phyloP scores from a whole-genome alignment of 30 jellyfish, hydroid and myxozoan species.

The Chrysaora quinquecirrha region DNA sequence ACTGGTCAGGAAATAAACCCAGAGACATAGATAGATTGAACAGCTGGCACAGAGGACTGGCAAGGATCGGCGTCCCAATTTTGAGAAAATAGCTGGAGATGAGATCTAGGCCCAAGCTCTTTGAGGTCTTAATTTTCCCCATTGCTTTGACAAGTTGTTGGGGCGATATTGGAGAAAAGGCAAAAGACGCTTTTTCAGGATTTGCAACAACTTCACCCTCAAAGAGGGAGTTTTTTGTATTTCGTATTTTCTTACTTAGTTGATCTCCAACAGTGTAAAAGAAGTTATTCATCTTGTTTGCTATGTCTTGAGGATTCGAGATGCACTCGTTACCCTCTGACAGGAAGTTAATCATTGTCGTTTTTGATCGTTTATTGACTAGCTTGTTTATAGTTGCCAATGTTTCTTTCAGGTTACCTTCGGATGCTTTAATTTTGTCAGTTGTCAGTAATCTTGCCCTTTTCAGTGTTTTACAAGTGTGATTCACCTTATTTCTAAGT shows the following conservation, averaged over 20 bases:
- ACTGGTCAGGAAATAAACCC: slow-evolving; percentile 17
- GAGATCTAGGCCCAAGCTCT: slow-evolving; percentile 26
- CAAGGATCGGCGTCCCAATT: no score
- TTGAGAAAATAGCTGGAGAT: no score
- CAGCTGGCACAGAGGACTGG: no score
- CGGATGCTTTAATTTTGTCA: not conserved
- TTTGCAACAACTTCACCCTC: slow-evolving; percentile 12
- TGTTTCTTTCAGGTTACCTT: no score
- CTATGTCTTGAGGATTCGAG: no score
- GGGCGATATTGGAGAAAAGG: slow-evolving; percentile 11
- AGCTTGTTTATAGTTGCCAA: not conserved
- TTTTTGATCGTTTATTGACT: no score
- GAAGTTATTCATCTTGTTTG: no score
- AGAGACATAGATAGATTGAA: slow-evolving; percentile 26
- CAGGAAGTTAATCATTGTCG: no score
- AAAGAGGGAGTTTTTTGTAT: slow-evolving; percentile 13
- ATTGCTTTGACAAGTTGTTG: slow-evolving; percentile 39
- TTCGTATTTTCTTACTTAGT: slow-evolving; percentile 22
- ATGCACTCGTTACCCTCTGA: no score
- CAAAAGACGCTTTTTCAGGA: slow-evolving; percentile 24
- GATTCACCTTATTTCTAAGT: no score
- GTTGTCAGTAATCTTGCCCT: not conserved
- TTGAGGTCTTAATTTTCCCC: slow-evolving; percentile 12
- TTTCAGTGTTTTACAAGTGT: not conserved
- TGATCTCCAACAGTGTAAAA: slow-evolving; percentile 7